Conservation (phyloP, 2,113 vertebrate genomes). For the Datnioides undecimradiatus region DNA sequence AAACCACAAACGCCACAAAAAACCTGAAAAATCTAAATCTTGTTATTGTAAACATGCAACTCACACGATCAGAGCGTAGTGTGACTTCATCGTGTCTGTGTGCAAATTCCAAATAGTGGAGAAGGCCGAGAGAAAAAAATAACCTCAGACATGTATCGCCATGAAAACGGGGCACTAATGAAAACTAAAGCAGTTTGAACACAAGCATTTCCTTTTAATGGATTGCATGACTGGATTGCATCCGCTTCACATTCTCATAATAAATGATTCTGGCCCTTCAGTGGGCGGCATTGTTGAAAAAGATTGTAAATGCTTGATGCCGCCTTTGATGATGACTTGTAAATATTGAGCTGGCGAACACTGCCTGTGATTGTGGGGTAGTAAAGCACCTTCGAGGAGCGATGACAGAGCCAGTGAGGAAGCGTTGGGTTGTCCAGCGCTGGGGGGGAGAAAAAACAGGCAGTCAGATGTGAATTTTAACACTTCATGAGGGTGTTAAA, state of each 20-base stretch:
- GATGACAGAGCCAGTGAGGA: slow-evolving; percentile 24
- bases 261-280: background rate
- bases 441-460: slow-evolving; percentile 8
- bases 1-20: background rate
- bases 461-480: slow-evolving; percentile 72
- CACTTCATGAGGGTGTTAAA: slow-evolving; percentile 67
- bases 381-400: background rate
- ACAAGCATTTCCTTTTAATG: background rate
- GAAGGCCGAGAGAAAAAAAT: background rate
- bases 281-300: background rate
- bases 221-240: background rate
- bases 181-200: background rate
- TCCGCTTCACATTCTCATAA: background rate
- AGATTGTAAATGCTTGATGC: background rate
- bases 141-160: no score
- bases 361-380: background rate
- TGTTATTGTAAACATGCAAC: background rate
- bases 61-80: no score
- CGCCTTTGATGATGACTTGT: background rate
- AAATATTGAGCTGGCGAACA: slow-evolving; percentile 2
- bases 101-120: background rate
- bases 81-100: no score
- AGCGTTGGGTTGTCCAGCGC: background rate
- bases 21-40: no score
- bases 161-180: background rate